Evolutionary conservation across 2,888 invertebrate genomes (phyloP), one percentile per base, ranked within the genome.

Genomic region (Dicyrtomina minuta): DNA sequence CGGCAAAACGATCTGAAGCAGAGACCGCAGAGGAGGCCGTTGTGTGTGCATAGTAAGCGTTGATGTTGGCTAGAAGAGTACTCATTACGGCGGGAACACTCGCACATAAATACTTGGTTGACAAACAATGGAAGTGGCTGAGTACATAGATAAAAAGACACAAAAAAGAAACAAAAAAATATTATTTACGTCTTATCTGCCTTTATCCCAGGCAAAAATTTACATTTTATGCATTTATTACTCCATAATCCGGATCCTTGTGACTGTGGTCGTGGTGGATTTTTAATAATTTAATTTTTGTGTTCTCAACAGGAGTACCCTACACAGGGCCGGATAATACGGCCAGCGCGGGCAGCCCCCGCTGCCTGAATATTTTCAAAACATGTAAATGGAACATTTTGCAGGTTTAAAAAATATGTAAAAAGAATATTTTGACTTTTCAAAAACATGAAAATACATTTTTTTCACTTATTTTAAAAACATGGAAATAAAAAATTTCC

Each of bases 81-180:
- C 96, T 96, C 96, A 99, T 97, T 43, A 97, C 96, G 13, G 99
- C 99, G 15, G 99, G 98, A 12, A 98, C 98, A 71, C 97, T 96
- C n/a, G 96, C 92, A 82, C 97, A 98, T 78, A 97, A 88, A 84
- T 97, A 98, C 86, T 98, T 99, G 66, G 98, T 97, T 66, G 98
- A 98, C 74, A 99, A 88, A 84, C 99, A 99, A 84, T 99, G 98
- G 84, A 99, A 99, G 84, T 99, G 98, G 59, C 94, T 94, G 86
- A n/a, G n/a, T n/a, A n/a, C n/a, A n/a, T n/a, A n/a, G n/a, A n/a
- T 8, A 86, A 85, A 75, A 70, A 56, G 10, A 53, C 46, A n/a
- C 13, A 12, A 12, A 15, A 41, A 17, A 39, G n/a, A 39, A 4
- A 20, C 55, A 33, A 66, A 51, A 33, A 64, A 64, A 66, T 44